These are phyloP conservation scores for Erebia palarica DNA, from an alignment of 2,888 invertebrate species.

Conservation along the genomic window DNA sequence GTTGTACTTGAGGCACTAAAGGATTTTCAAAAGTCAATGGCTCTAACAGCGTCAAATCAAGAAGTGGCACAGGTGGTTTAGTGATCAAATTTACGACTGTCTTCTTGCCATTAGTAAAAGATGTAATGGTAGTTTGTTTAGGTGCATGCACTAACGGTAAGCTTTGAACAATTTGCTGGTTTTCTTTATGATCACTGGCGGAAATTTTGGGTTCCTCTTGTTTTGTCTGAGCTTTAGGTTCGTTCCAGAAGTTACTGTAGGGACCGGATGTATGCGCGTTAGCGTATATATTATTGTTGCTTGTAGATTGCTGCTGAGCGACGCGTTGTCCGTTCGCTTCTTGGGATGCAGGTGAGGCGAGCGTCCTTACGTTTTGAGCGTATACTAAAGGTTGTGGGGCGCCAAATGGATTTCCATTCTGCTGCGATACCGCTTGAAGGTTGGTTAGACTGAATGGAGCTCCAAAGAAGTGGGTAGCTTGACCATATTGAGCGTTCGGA, in stretches of 20 bases:
- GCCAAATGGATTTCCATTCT: slow-evolving; percentile 50
- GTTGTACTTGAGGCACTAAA: slow-evolving; percentile 75
- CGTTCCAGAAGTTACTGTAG: slow-evolving; percentile 48
- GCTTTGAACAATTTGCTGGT: slow-evolving; percentile 47
- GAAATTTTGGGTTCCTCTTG: slow-evolving; percentile 37
- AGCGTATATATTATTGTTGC: slow-evolving; percentile 55
- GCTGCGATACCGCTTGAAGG: slow-evolving; percentile 52
- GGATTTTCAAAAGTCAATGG: slow-evolving; percentile 74
- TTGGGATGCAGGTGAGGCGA: slow-evolving; percentile 46
- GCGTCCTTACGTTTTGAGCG: slow-evolving; percentile 52
- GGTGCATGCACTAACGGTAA: slow-evolving; percentile 52
- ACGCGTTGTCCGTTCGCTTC: slow-evolving; percentile 42
- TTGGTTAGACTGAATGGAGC: slow-evolving; percentile 58
- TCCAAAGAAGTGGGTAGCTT: slow-evolving; percentile 56
- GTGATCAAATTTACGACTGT: slow-evolving; percentile 63
- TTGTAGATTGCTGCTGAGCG: slow-evolving; percentile 55
- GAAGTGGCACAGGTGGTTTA: slow-evolving; percentile 62
- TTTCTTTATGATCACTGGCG: slow-evolving; percentile 35
- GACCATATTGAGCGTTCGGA: slow-evolving; percentile 57
- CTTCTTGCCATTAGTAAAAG: slow-evolving; percentile 65
- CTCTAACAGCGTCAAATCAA: slow-evolving; percentile 70
- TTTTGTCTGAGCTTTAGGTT: slow-evolving; percentile 53
- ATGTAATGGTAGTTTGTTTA: slow-evolving; percentile 52
- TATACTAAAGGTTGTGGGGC: slow-evolving; percentile 56
- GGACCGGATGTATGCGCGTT: slow-evolving; percentile 50